phyloP scores from a whole-genome alignment of 64 coral and sea anemone genomes.

The Platygyra sinensis region DNA sequence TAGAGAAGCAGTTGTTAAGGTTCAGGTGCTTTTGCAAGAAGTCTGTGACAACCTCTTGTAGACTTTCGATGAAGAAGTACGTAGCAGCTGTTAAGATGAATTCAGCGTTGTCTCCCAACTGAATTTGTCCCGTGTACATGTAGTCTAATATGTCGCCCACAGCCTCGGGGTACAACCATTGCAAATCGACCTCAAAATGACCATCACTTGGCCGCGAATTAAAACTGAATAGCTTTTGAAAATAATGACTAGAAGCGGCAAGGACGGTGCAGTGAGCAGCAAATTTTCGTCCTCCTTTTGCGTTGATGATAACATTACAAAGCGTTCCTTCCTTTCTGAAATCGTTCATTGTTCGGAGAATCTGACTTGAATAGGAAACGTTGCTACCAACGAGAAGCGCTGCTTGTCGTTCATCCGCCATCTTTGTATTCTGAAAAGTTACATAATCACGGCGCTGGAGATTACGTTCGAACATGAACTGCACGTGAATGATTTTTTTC shows the following conservation, averaged over 20 bases:
- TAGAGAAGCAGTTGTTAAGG: background rate
- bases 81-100: slow-evolving; percentile 32
- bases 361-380: background rate
- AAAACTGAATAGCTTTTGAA: slow-evolving; percentile 33
- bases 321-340: background rate
- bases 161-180: slow-evolving; percentile 18
- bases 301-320: slow-evolving; percentile 37
- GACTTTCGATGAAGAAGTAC: background rate
- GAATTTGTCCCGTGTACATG: slow-evolving; percentile 56
- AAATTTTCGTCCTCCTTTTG: background rate
- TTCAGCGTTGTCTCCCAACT: slow-evolving; percentile 24
- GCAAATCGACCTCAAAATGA: slow-evolving; percentile 11
- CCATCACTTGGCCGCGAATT: slow-evolving; percentile 14
- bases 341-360: background rate
- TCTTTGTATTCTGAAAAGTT: too few species aligned
- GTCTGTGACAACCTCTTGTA: background rate
- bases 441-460: too few species aligned
- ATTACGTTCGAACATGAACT: too few species aligned
- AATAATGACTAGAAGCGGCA: slow-evolving; percentile 45
- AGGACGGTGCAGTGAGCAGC: slow-evolving; percentile 48
- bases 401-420: too few species aligned
- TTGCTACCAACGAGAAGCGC: too few species aligned
- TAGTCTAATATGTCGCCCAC: slow-evolving; percentile 58
- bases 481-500: too few species aligned
- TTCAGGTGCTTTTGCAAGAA: slow-evolving; percentile 5